phyloP scores from a whole-genome alignment of 1,140 invertebrate genomes.

The Conus betulinus region DNA sequence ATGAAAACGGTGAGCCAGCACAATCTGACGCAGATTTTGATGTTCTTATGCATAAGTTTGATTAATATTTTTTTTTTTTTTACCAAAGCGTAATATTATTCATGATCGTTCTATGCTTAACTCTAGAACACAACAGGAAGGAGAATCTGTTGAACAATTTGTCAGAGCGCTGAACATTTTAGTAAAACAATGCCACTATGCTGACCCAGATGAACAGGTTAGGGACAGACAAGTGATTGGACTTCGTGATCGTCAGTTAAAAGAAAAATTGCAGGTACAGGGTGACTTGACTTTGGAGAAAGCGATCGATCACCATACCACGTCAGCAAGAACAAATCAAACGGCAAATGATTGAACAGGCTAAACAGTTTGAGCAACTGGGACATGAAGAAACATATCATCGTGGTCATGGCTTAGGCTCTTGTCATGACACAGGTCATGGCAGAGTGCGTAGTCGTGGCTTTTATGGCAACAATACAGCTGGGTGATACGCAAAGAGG shows the following conservation, averaged over 20 bases:
- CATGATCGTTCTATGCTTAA: neutral
- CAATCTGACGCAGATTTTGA: neutral
- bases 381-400: neutral
- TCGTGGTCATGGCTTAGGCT: neutral
- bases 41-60: neutral
- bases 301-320: neutral
- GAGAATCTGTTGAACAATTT: neutral
- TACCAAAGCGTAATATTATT: neutral
- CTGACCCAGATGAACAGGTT: neutral
- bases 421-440: neutral
- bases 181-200: neutral
- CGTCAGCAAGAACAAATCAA: neutral
- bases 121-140: neutral
- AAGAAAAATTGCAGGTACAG: neutral
- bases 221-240: neutral
- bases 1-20: neutral
- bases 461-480: neutral
- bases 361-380: neutral
- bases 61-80: neutral
- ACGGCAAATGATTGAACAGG: neutral
- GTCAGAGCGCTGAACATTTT: neutral
- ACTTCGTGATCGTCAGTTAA: too few relatives aligned
- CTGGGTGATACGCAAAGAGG: neutral
- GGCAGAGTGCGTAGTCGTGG: neutral
- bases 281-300: neutral